Conservation (phyloP, 1,140 invertebrate genomes). For the Adelges cooleyi region DNA sequence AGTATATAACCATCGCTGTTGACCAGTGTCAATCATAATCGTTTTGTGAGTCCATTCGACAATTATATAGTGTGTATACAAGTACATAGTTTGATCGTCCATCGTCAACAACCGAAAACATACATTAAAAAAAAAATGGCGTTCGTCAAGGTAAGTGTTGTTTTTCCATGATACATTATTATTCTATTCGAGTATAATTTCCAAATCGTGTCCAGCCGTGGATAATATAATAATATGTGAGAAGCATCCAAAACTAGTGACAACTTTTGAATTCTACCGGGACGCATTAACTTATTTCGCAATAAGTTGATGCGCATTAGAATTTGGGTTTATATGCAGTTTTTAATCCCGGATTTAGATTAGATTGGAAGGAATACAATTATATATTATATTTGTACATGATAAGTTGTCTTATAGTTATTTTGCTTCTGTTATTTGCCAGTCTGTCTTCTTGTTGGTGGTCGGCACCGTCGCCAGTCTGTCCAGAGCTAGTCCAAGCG, state of each 20-base stretch:
- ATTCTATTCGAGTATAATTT: too few relatives aligned
- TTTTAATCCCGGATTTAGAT: not conserved
- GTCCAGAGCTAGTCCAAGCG: not conserved
- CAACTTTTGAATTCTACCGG: too few relatives aligned
- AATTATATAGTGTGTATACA: not conserved
- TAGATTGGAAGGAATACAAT: too few relatives aligned
- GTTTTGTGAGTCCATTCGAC: not conserved
- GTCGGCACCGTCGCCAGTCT: not conserved
- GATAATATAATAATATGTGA: too few relatives aligned
- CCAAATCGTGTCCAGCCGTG: too few relatives aligned
- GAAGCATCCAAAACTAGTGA: too few relatives aligned
- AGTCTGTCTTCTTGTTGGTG: not conserved
- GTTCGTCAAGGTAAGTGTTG: slow-evolving; percentile 7
- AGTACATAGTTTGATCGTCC: not conserved
- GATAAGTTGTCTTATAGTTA: too few relatives aligned
- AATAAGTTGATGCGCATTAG: too few relatives aligned
- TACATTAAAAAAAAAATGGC: slow-evolving; percentile 11
- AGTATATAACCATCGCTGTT: not conserved
- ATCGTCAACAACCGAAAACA: not conserved
- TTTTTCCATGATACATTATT: too few relatives aligned
- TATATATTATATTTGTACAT: too few relatives aligned
- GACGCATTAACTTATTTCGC: too few relatives aligned
- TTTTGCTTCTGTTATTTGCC: not conserved
- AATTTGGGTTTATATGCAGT: too few relatives aligned
- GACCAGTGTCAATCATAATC: slow-evolving; percentile 14